Conservation (phyloP, 2,113 vertebrate species). For the Myxocyprinus asiaticus region DNA sequence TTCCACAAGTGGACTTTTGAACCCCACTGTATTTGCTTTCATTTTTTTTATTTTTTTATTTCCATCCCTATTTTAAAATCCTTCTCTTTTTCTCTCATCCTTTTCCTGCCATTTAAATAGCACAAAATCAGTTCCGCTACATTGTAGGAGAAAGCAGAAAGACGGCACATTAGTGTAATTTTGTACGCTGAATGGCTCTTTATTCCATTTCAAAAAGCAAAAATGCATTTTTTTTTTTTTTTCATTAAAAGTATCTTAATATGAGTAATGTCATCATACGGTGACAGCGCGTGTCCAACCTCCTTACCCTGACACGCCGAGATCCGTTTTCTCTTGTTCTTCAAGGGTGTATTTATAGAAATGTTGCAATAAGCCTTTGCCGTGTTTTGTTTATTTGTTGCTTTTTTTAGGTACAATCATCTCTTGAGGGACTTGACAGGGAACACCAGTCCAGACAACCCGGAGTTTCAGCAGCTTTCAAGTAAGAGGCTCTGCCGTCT, state of each 20-base stretch:
- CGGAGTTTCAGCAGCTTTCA: conserved; percentile 80
- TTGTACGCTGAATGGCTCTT: conserved; percentile 18
- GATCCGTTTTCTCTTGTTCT: conserved; percentile 6
- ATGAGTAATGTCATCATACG: background rate
- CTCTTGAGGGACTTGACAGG: conserved; percentile 69
- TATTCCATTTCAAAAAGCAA: conserved; percentile 32
- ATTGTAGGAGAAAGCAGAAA: too few species aligned
- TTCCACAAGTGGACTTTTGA: too few species aligned
- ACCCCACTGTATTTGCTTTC: too few species aligned
- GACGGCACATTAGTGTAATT: background rate
- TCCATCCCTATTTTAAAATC: too few species aligned
- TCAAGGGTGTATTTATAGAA: conserved; percentile 43
- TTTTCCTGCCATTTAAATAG: too few species aligned
- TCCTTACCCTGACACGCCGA: conserved; percentile 15
- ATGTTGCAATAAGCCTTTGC: conserved; percentile 1
- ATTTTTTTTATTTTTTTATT: too few species aligned
- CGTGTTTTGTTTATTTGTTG: conserved; percentile 45
- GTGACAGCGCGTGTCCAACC: conserved; percentile 35
- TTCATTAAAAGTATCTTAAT: background rate
- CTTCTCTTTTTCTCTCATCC: too few species aligned
- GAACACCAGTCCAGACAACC: conserved; percentile 70
- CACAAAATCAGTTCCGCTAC: too few species aligned
- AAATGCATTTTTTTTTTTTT: background rate
- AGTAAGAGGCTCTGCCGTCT: conserved; percentile 71
- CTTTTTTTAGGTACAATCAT: conserved; percentile 75